These are phyloP conservation scores for Hylomyscus alleni DNA, from an alignment of 2,797 vertebrate species.

Conservation along the genomic window DNA sequence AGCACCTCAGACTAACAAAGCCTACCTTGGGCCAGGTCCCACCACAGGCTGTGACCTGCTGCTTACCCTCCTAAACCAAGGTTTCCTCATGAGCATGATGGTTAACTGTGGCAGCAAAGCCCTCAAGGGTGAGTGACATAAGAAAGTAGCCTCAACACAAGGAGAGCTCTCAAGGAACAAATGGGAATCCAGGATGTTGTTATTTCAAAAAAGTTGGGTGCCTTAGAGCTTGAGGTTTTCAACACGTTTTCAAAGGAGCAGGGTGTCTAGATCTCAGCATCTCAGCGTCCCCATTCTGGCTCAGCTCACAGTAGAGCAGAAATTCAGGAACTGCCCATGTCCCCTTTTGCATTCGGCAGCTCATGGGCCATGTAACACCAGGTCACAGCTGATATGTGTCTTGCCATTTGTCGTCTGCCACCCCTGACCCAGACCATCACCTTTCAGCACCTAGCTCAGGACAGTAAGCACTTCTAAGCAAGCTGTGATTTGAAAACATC, in stretches of 20 bases:
- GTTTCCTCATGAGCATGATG: neutral
- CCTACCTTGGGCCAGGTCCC: too few relatives aligned
- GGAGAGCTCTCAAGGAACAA: neutral
- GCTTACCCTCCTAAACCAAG: neutral
- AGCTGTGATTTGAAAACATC: neutral
- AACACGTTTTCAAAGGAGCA: neutral
- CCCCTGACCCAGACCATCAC: fast-evolving
- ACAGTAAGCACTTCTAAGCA: neutral
- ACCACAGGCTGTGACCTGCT: fast-evolving
- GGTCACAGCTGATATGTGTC: fast-evolving
- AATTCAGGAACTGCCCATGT: neutral
- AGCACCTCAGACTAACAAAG: fast-evolving
- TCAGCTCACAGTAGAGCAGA: neutral
- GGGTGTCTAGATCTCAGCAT: neutral
- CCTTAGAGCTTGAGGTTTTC: neutral
- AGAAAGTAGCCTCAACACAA: too few relatives aligned
- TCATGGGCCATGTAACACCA: neutral
- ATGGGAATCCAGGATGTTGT: fast-evolving
- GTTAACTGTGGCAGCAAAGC: neutral
- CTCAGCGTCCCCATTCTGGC: too few relatives aligned
- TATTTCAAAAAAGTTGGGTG: neutral
- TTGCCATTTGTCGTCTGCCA: neutral
- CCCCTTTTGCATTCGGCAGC: neutral
- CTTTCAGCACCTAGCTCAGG: neutral
- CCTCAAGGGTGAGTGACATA: fast-evolving